Evolutionary conservation across 2,797 vertebrate species (phyloP), one percentile per base, ranked within the genome.

Genomic region (Sebastes matsubarae): DNA sequence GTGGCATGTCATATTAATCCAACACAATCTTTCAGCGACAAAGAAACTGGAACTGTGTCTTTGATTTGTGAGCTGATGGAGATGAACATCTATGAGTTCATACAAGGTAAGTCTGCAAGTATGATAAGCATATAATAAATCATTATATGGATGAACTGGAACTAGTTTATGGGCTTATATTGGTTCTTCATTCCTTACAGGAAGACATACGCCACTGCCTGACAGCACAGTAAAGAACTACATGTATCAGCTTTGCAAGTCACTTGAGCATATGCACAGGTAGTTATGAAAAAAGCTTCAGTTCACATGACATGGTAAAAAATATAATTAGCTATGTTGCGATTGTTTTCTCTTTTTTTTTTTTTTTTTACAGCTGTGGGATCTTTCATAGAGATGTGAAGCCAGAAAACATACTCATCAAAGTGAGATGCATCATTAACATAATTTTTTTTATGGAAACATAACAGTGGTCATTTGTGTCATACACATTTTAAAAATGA

Each of bases 301-400:
- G 3, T 29, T 71, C 12, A 46, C 5, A 34, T 38, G 2, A 58
- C 66, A 14, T 14, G 1, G 2, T 27, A 22, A 82, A 32, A 68
- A 4, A 54, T 34, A 38, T n/a, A 4, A 61, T 59, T 2, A 29
- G 1, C 24, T 16, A 5, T 46, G 8, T 25, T 65, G 20, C 20
- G 8, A 52, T n/a, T 11, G 29, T 77, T 24, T 58, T 14, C 32
- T 4, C 20, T 20, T 78, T 73, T 84, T 32, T 1, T 7, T 5
- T 6, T 20, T 32, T 22, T 29, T 22, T 79, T 75, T 84, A 78
- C 86, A 97, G 97, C 83, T 97, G 96, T 88, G 96, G 96, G 71
- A 95, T 98, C 89, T 98, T 98, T 94, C 97, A 98, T 81, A 95
- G 97, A 94, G 96, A 97, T 59, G 96, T 97, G 70, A 98, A 98